phyloP scores from a whole-genome alignment of 2,113 vertebrate species.

The Edolisoma coerulescens region DNA sequence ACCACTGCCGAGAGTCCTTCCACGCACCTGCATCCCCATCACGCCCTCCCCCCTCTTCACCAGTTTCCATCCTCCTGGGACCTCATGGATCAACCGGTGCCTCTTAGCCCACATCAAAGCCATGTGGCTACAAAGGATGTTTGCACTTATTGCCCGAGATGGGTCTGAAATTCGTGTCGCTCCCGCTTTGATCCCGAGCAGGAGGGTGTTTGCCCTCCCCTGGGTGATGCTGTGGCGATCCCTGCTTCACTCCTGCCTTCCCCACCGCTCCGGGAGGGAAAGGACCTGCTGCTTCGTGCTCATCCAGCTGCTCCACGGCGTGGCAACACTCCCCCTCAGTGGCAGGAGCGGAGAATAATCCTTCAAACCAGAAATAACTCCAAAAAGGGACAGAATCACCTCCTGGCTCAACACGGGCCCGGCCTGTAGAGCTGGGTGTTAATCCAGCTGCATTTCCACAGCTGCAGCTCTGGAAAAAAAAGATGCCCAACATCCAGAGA shows the following conservation, averaged over 20 bases:
- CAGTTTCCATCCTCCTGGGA: neutral
- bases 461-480: neutral
- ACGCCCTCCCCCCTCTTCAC: accelerated
- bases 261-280: accelerated
- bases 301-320: neutral
- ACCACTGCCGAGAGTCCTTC: neutral
- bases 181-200: accelerated
- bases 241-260: neutral
- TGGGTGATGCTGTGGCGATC: accelerated
- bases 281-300: neutral
- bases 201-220: neutral
- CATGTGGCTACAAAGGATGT: accelerated
- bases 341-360: neutral
- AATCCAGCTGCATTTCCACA: neutral
- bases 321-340: constrained; percentile 35
- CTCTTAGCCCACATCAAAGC: accelerated
- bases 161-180: neutral
- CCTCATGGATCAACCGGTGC: accelerated
- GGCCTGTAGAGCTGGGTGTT: accelerated
- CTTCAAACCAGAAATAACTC: neutral
- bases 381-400: accelerated
- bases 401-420: neutral
- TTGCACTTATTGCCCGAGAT: accelerated
- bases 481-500: neutral
- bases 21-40: neutral